Evolutionary conservation across 2,888 invertebrate genomes (phyloP).

Genomic region (Phyto melanocephala): DNA sequence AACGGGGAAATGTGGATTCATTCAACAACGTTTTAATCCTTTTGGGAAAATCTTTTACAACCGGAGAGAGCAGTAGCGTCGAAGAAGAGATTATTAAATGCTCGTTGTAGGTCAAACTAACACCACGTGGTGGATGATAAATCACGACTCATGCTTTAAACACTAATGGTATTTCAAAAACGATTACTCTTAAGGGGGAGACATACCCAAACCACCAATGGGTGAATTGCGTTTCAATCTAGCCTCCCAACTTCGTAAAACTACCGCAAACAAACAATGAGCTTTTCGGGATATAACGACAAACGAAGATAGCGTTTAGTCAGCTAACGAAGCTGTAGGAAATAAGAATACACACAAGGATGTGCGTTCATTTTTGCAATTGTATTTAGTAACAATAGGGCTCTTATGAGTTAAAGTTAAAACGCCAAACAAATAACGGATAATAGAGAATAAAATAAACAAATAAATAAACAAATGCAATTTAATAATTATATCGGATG

Average conservation of each 20-base stretch:
- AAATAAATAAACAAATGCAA: constrained; percentile 20
- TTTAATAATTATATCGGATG: constrained; percentile 19
- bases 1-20: constrained; percentile 34
- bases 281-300: constrained; percentile 41
- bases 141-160: constrained; percentile 41
- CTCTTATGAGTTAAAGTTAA: constrained; percentile 71
- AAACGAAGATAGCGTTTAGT: constrained; percentile 19
- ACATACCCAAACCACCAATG: constrained; percentile 69
- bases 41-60: not conserved
- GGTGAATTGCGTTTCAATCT: constrained; percentile 64
- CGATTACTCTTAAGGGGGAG: not conserved
- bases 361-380: constrained; percentile 49
- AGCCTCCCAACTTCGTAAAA: constrained; percentile 65
- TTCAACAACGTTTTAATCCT: constrained; percentile 31
- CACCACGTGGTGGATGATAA: constrained; percentile 73
- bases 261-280: constrained; percentile 17
- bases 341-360: constrained; percentile 52
- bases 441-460: constrained; percentile 52
- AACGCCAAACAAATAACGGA: constrained; percentile 53
- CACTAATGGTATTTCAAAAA: constrained; percentile 55
- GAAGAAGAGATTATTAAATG: not conserved
- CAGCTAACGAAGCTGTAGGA: constrained; percentile 31
- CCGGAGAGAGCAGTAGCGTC: not conserved
- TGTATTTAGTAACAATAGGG: constrained; percentile 74
- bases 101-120: constrained; percentile 31